Evolutionary conservation across 2,797 vertebrate species (phyloP).

Genomic region (Halcyon leucocephala): DNA sequence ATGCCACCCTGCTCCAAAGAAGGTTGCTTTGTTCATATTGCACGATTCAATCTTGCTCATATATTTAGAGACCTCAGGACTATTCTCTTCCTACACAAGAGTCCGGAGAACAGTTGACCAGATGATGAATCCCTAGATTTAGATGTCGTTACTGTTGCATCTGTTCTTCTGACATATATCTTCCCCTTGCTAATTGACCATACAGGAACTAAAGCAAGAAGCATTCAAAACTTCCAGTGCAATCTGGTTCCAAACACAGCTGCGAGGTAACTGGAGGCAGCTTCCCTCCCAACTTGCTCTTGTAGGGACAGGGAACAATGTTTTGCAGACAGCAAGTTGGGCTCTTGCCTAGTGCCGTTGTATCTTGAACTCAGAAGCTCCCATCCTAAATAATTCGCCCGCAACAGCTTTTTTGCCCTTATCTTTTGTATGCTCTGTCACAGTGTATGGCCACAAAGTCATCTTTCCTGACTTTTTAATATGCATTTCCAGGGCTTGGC

Average conservation of each 20-base stretch:
- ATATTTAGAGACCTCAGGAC: neutral
- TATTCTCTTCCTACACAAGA: neutral
- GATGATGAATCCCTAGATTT: neutral
- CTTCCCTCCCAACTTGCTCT: neutral
- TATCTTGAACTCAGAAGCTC: neutral
- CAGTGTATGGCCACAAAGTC: neutral
- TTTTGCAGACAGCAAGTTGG: neutral
- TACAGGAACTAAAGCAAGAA: conserved; percentile 9
- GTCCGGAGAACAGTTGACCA: neutral
- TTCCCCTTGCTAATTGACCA: neutral
- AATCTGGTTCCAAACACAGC: neutral
- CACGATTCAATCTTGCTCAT: neutral
- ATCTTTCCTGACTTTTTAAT: neutral
- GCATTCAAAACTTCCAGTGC: neutral
- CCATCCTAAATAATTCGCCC: neutral
- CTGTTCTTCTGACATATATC: neutral
- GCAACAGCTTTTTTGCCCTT: neutral
- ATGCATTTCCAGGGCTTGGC: neutral
- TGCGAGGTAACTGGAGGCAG: neutral
- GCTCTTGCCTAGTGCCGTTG: neutral
- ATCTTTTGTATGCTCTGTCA: neutral
- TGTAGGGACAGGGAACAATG: neutral
- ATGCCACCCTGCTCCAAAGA: neutral
- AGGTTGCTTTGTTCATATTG: neutral
- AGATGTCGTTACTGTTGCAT: neutral